Evolutionary conservation across 2,797 vertebrate genomes (phyloP).

Genomic region (Decapterus maruadsi): DNA sequence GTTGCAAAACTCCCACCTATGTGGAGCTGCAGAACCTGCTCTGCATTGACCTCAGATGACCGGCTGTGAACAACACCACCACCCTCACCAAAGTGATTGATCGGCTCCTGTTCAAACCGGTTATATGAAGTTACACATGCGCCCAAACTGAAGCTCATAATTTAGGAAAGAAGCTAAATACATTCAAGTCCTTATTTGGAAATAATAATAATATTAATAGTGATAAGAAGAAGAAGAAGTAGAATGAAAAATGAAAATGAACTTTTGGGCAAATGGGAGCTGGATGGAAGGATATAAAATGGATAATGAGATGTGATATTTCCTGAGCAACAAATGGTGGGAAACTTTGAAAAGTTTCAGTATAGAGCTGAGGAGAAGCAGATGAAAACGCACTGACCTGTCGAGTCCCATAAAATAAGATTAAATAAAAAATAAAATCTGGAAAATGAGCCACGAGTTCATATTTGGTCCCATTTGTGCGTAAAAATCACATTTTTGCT

Average conservation of each 20-base stretch:
- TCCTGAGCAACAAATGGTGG: conserved; percentile 2
- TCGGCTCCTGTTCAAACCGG: conserved; percentile 11
- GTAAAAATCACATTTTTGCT: not conserved
- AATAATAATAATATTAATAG: too few relatives aligned
- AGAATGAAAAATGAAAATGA: not conserved
- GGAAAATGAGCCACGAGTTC: not conserved
- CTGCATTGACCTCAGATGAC: conserved; percentile 57
- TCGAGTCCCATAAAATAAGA: not conserved
- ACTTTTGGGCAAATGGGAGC: not conserved
- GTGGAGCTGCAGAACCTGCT: conserved; percentile 15
- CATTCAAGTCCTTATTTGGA: too few relatives aligned
- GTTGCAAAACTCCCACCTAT: not conserved
- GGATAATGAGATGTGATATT: too few relatives aligned
- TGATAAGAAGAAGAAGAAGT: not conserved
- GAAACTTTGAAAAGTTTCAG: not conserved
- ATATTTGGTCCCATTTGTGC: conserved; percentile 45
- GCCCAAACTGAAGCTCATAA: not conserved
- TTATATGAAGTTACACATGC: not conserved
- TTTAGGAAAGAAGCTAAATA: not conserved
- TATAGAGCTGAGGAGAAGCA: not conserved
- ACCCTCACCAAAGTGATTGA: conserved; percentile 12
- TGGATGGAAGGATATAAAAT: too few relatives aligned
- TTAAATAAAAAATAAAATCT: not conserved
- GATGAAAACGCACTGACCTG: conserved; percentile 27
- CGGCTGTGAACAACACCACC: not conserved